Conservation (phyloP, 92 coral and sea anemone species). For the Epizoanthus ramosus region DNA sequence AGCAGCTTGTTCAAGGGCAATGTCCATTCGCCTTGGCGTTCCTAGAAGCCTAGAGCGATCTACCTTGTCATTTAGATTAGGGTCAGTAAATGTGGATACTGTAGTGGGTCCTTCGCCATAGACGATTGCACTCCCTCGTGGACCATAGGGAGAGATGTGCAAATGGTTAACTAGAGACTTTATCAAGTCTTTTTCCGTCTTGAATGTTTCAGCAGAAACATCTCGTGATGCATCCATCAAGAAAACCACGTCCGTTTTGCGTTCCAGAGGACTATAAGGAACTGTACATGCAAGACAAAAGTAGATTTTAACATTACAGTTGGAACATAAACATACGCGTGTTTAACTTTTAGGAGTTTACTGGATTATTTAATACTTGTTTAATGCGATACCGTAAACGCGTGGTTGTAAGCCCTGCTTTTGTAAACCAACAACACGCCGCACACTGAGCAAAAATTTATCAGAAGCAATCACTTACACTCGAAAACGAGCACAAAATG, state of each 20-base stretch:
- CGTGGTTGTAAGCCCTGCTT: no score
- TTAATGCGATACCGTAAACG: no score
- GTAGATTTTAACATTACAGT: neutral
- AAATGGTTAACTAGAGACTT: constrained; percentile 6
- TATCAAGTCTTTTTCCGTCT: constrained; percentile 7
- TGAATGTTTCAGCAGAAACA: constrained; percentile 6
- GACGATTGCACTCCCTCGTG: constrained; percentile 21
- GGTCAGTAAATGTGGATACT: constrained; percentile 13
- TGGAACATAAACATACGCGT: neutral
- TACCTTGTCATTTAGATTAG: neutral
- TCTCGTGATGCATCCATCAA: constrained; percentile 26
- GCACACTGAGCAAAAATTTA: no score
- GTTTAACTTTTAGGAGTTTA: neutral
- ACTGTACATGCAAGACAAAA: neutral
- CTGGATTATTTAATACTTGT: neutral
- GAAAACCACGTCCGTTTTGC: constrained; percentile 12
- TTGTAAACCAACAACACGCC: no score
- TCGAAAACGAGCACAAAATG: no score
- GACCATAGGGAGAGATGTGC: constrained; percentile 21
- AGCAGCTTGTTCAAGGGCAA: constrained; percentile 21
- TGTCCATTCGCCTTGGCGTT: constrained; percentile 23
- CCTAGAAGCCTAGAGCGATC: constrained; percentile 1
- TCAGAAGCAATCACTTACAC: no score
- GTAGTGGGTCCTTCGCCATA: constrained; percentile 17
- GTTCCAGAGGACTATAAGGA: constrained; percentile 15